Base-by-base conservation (phyloP, 2,797 vertebrate species). In the Setipinna tenuifilis region DNA sequence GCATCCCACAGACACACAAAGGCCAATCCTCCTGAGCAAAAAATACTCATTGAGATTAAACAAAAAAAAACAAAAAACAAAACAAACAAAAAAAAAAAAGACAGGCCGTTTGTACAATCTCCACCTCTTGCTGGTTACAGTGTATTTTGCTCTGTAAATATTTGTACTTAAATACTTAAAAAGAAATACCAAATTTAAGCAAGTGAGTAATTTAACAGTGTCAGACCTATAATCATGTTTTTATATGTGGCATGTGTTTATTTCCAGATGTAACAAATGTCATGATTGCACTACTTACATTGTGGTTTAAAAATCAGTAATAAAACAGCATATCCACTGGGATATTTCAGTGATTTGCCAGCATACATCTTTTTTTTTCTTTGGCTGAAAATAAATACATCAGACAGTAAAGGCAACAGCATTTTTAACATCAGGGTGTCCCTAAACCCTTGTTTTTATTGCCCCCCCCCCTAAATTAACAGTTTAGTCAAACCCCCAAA, bases 201-300 rank as follows among this genome's bases (percentile, higher is more conserved):
- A 78, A 78, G 71, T 78, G 94, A 95, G 93, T 94, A 91, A 94
- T 92, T 86, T 84, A 82, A 86, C 85, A 86, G 87, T 94, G 95
- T 93, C 92, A 94, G 89, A 90, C 89, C 71, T 88, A 89, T 89
- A 82, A 88, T 89, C 94, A 88, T 95, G 95, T 95, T 95, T 78
- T 92, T 95, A 96, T 95, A 94, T 95, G 95, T 96, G 95, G 95
- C 95, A 96, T 96, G 96, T 95, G 93, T 96, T 95, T 93, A 95
- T 94, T 93, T 94, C 92, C 88, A 92, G 94, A 89, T 92, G 90
- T 92, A 90, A 88, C 88, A 78, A 78, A 78, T 78, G 71, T 78
- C 71, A 78, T 78, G 87, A 90, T 90, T 91, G 91, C 90, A 91
- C 92, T 89, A 92, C 91, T 92, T 94, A 92, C 95, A 94, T 95